Base-by-base conservation (phyloP, 2,797 vertebrate genomes). In the Apogon talboti region DNA sequence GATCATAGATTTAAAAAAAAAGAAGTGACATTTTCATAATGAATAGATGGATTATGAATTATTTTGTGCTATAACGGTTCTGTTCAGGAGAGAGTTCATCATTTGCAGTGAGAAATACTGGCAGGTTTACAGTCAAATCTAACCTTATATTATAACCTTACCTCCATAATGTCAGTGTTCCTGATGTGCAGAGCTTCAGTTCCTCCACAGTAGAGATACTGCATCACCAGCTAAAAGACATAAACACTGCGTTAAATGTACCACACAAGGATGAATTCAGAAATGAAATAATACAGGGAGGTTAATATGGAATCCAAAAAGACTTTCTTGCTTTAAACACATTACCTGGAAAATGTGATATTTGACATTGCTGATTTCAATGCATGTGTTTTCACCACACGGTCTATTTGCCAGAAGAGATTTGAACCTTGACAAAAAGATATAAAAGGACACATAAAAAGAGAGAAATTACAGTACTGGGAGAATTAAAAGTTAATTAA, bases 281-380 rank as follows among this genome's bases (percentile, higher is more conserved):
- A 5, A 5, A 30, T 10, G 12, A 15, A 51, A 48, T 24, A n/a
- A 38, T 13, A 40, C 13, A 28, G 2, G 18, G 21, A 43, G 21
- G 3, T 16, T 21, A 1, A 59, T 8, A 3, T 11, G 10, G 21
- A 6, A 38, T 38, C 48, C 15, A 3, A 60, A 54, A 24, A 11
- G 0, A 4, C 0, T n/a, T 16, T 40, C 13, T 15, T 0, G 0
- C 51, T 49, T 49, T 38, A 35, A 18, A 16, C 28, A 14, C 6
- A 16, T 88, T 93, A 99, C 98, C 96, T 98, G 96, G 66, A 99
- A 99, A 84, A 99, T 98, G 78, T 96, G 95, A 86, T 98, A 99
- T 92, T 99, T 99, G 79, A 99, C 97, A 9, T 99, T 97, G 87
- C 96, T 96, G 71, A 99, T 99, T 93, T 99, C 98, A 84, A 99